Percentiles rank a stretch among this genome's conserved stretches.
Evolutionary conservation across 1,140 invertebrate species (phyloP).

Genomic region (Apis dorsata): DNA sequence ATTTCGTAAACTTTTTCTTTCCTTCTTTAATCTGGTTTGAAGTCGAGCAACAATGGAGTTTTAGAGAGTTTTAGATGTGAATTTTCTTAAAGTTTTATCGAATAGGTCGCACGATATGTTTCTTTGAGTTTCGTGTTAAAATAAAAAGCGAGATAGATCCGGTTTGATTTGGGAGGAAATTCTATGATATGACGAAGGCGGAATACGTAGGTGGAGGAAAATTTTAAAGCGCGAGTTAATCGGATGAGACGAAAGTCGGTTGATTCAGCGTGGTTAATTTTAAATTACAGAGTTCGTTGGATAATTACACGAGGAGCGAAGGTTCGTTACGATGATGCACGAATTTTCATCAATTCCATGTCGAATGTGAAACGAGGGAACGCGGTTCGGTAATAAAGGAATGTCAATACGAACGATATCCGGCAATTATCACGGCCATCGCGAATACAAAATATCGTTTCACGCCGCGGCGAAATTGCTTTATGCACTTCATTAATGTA

Average conservation of each 20-base stretch:
- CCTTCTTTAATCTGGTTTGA: no score
- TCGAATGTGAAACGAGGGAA: neutral
- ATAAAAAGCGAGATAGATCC: no score
- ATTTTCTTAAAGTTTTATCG: no score
- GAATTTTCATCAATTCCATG: neutral
- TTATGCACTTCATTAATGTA: conserved; percentile 48
- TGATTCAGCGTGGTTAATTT: conserved; percentile 25
- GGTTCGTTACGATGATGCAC: conserved; percentile 14
- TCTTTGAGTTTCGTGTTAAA: no score
- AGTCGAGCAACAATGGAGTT: no score
- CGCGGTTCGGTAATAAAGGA: conserved; percentile 30
- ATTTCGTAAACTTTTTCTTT: no score
- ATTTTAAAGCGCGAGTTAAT: neutral
- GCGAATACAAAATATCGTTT: conserved; percentile 29
- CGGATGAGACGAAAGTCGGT: neutral
- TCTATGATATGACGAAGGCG: no score
- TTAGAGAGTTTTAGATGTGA: no score
- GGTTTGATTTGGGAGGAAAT: no score
- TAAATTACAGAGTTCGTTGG: conserved; percentile 6
- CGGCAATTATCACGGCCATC: conserved; percentile 36
- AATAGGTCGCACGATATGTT: no score
- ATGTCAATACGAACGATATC: conserved; percentile 33
- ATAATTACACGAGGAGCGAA: neutral
- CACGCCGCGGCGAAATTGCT: conserved; percentile 25
- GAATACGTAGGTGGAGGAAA: no score